Evolutionary conservation across 2,888 invertebrate species (phyloP).

Genomic region (Thymelicus sylvestris): DNA sequence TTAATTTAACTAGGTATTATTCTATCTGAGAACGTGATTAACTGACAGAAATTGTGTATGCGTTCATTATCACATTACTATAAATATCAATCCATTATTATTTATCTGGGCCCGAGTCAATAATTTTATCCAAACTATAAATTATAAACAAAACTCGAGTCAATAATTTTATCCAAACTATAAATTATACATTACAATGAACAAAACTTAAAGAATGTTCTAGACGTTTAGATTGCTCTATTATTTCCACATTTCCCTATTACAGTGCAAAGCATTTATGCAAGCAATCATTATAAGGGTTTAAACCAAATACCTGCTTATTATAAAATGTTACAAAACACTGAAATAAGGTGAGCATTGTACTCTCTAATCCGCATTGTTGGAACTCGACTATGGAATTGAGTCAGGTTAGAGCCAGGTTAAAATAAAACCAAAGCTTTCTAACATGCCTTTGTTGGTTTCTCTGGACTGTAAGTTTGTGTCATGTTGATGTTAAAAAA

Average conservation of each 20-base stretch:
- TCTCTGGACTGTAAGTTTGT: conserved; percentile 11
- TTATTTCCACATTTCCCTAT: not conserved
- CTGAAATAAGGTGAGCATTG: conserved; percentile 38
- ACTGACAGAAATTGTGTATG: too few species aligned
- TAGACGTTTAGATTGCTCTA: not conserved
- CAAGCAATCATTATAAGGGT: conserved; percentile 34
- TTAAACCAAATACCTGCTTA: conserved; percentile 34
- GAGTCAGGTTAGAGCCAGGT: conserved; percentile 17
- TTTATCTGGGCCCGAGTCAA: too few species aligned
- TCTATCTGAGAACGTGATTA: too few species aligned
- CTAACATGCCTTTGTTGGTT: conserved; percentile 23
- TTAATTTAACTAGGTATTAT: too few species aligned
- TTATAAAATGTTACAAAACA: conserved; percentile 38
- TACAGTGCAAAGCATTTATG: conserved; percentile 31
- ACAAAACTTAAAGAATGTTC: not conserved
- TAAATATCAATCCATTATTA: too few species aligned
- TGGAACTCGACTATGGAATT: conserved; percentile 39
- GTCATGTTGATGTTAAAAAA: not conserved
- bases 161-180: too few species aligned
- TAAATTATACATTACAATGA: too few species aligned
- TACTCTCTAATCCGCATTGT: conserved; percentile 43
- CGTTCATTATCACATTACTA: too few species aligned
- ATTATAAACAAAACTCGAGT: too few species aligned
- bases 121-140: too few species aligned
- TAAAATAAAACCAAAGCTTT: conserved; percentile 36